Evolutionary conservation across 2,797 vertebrate genomes (phyloP).

Genomic region (Enoplosus armatus): DNA sequence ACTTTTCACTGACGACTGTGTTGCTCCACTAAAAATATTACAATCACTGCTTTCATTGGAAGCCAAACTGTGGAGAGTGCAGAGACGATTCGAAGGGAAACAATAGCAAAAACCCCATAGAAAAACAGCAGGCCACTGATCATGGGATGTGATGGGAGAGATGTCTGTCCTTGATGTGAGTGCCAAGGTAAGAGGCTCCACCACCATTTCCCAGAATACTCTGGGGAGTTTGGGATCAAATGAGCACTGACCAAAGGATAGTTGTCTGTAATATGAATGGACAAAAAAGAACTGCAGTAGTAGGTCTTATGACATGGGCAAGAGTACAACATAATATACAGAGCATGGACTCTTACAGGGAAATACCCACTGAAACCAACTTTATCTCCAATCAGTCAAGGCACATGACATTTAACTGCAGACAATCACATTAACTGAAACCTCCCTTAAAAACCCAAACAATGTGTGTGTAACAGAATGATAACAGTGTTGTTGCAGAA

Average conservation of each 20-base stretch:
- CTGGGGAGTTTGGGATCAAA: constrained; percentile 72
- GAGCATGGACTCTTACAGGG: constrained; percentile 22
- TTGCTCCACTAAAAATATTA: constrained; percentile 86
- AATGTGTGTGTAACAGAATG: constrained; percentile 19
- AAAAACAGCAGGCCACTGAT: constrained; percentile 79
- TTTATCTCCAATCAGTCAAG: constrained; percentile 53
- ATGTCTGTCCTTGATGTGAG: constrained; percentile 80
- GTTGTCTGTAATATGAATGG: constrained; percentile 52
- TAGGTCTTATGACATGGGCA: constrained; percentile 46
- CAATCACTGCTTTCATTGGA: constrained; percentile 86
- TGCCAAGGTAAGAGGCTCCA: constrained; percentile 81
- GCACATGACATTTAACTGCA: constrained; percentile 43
- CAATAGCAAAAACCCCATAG: constrained; percentile 78
- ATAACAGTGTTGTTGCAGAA: constrained; percentile 15
- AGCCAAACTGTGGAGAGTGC: constrained; percentile 78
- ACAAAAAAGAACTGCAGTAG: constrained; percentile 49
- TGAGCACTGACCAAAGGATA: constrained; percentile 55
- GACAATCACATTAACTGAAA: constrained; percentile 32
- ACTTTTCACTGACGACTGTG: constrained; percentile 87
- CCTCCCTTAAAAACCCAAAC: constrained; percentile 22
- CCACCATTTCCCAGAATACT: constrained; percentile 80
- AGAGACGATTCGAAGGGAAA: constrained; percentile 79
- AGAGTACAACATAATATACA: constrained; percentile 42
- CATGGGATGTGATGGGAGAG: constrained; percentile 79
- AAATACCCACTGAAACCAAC: constrained; percentile 43